Base-by-base conservation (phyloP, 2,888 invertebrate genomes). In the Sphaerophoria rueppellii region DNA sequence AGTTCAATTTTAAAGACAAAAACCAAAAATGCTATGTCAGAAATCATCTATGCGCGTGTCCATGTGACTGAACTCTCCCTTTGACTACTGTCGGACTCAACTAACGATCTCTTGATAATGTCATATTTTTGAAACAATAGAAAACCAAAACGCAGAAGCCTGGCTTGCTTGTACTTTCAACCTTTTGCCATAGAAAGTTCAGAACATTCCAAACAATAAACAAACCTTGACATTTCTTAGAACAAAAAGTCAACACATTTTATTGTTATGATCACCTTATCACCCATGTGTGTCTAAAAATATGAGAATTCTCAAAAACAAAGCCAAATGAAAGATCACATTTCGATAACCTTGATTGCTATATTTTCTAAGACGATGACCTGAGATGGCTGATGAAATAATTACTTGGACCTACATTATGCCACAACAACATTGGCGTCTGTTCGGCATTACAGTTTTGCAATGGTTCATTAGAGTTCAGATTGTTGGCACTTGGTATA, bases 261-360 rank as follows among this genome's bases (percentile, higher is more conserved):
- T 24, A 24, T 24, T 24, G 24, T 24, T 24, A 24, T 24, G 24
- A 24, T 24, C 24, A 43, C 43, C 43, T 43, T 43, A 43, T 43
- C 43, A 43, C 43, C 43, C 12, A 5, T 4, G 9, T 40, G 4
- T 4, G 9, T 40, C 6, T 40, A 4, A 43, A 12, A 43, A 43
- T 43, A 43, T 43, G 12, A 9, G 11, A 9, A 11, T 43, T 43
- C 43, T 11, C 9, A 43, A 43, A 43, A 9, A 43, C 9, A 43
- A 43, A 43, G 12, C 9, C 43, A 43, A 4, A 2, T 6, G 11
- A 60, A 60, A 60, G 43, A 60, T 48, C 12, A 37, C 11, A 5
- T 50, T 35, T 37, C 6, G 81, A 82, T 82, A 82, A 61, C 81
- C 76, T 76, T 9, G 1, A 54, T 43, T 55, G 71, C 65, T 71